Evolutionary conservation across 2,888 invertebrate genomes (phyloP).

Genomic region (Noctua fimbriata): DNA sequence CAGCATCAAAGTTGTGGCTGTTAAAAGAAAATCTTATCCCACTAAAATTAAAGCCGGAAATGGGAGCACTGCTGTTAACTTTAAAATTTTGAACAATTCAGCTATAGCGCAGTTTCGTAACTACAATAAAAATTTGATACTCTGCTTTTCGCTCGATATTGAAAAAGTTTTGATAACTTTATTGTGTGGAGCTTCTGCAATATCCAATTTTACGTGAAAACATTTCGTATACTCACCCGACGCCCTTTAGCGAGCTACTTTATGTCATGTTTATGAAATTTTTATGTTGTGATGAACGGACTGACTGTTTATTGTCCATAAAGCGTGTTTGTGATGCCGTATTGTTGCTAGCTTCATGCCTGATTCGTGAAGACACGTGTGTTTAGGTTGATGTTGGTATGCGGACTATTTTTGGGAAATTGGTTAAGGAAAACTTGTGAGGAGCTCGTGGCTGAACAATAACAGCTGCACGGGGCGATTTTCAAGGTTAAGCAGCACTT

Average conservation of each 20-base stretch:
- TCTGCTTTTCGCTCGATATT: slow-evolving; percentile 10
- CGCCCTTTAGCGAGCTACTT: slow-evolving; percentile 40
- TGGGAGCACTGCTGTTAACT: neutral
- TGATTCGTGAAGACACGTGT: slow-evolving; percentile 17
- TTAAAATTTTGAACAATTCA: neutral
- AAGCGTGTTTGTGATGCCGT: slow-evolving; percentile 43
- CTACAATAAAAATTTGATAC: neutral
- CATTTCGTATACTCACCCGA: slow-evolving; percentile 8
- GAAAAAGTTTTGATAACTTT: slow-evolving; percentile 27
- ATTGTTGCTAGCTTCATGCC: slow-evolving; percentile 33
- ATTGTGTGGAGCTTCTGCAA: slow-evolving; percentile 31
- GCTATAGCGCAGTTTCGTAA: neutral
- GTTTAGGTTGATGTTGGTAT: neutral
- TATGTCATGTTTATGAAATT: slow-evolving; percentile 36
- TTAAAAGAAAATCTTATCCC: neutral
- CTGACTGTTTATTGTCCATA: slow-evolving; percentile 41
- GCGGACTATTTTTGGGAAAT: neutral
- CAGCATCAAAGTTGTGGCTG: neutral
- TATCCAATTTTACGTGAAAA: neutral
- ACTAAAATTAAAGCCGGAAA: neutral
- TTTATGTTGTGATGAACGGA: slow-evolving; percentile 31
- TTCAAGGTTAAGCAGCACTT: neutral
- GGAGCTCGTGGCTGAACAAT: neutral
- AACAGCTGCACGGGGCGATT: neutral
- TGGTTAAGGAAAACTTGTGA: neutral